A percentile compares a stretch with the other conserved stretches of the same genome.
phyloP scores from a whole-genome alignment of 2,888 invertebrate species.

The Nowickia ferox region DNA sequence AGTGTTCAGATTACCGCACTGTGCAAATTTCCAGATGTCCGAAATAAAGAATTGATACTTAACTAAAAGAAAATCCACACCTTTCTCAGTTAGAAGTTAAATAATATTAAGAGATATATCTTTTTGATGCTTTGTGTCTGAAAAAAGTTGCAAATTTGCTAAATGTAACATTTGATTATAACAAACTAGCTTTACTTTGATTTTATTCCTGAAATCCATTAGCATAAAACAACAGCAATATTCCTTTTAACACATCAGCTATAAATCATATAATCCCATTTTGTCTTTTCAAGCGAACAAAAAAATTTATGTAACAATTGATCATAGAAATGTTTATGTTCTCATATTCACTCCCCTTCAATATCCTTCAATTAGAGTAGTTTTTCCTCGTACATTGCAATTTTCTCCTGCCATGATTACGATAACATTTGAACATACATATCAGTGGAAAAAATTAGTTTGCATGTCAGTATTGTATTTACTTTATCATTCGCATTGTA shows the following conservation, averaged over 20 bases:
- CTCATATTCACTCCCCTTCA: not conserved
- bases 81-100: too few relatives aligned
- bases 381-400: not conserved
- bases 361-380: not conserved
- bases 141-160: too few relatives aligned
- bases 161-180: too few relatives aligned
- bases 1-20: too few relatives aligned
- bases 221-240: not conserved
- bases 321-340: constrained; percentile 31
- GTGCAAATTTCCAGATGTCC: too few relatives aligned
- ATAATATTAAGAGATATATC: too few relatives aligned
- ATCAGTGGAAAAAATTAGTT: constrained; percentile 25
- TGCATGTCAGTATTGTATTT: constrained; percentile 41
- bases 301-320: constrained; percentile 44
- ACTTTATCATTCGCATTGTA: constrained; percentile 54
- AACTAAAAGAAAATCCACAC: too few relatives aligned
- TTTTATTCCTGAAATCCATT: not conserved
- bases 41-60: too few relatives aligned
- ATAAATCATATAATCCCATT: constrained; percentile 14
- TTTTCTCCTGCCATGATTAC: not conserved
- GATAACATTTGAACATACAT: constrained; percentile 5
- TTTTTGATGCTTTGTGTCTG: too few relatives aligned
- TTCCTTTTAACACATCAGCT: not conserved
- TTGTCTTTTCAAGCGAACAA: not conserved
- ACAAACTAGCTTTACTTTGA: too few relatives aligned